Conservation (phyloP, 1,140 invertebrate species). For the Diprion similis region DNA sequence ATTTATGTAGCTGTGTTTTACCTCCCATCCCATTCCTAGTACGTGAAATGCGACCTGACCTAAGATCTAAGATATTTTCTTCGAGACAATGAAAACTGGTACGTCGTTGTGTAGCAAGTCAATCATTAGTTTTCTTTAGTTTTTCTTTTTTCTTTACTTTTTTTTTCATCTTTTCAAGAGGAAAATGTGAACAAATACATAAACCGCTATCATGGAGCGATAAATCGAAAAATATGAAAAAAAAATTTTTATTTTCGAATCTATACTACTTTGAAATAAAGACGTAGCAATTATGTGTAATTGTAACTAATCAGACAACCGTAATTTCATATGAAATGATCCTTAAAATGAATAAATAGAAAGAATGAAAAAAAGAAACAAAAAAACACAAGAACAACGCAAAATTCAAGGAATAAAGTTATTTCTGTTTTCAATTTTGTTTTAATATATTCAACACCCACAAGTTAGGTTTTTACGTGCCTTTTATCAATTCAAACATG, state of each 20-base stretch:
- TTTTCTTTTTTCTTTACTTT: too few relatives aligned
- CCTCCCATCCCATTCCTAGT: neutral
- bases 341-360: too few relatives aligned
- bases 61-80: neutral
- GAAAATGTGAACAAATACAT: too few relatives aligned
- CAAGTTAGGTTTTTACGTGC: neutral
- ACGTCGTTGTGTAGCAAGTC: neutral
- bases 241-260: neutral
- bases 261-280: slow-evolving; percentile 6
- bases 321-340: slow-evolving; percentile 41
- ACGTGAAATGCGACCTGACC: slow-evolving; percentile 37
- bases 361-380: slow-evolving; percentile 36
- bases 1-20: slow-evolving; percentile 38
- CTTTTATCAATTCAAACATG: neutral
- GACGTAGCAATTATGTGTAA: slow-evolving; percentile 32
- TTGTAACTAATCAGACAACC: slow-evolving; percentile 38
- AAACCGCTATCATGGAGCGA: too few relatives aligned
- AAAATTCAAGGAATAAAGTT: neutral
- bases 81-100: neutral
- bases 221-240: neutral
- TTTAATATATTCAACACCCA: neutral
- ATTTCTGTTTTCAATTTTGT: neutral
- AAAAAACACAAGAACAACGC: too few relatives aligned
- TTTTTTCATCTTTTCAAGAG: too few relatives aligned
- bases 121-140: neutral